A percentile compares a stretch with the other conserved stretches of the same genome.
Conservation (phyloP, 2,888 invertebrate genomes). For the Hirudinaria manillensis region DNA sequence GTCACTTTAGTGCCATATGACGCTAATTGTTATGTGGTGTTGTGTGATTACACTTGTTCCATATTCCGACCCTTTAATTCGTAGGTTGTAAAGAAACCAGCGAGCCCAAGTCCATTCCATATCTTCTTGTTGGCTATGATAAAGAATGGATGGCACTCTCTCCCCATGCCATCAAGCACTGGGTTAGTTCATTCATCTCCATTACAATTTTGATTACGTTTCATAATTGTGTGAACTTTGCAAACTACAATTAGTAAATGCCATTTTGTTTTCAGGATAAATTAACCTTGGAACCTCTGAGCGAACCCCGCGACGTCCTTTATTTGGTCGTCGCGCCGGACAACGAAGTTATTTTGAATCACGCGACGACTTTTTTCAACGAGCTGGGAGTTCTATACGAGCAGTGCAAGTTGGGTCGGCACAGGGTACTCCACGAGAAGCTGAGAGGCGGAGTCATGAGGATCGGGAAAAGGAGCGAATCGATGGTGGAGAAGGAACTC, state of each 20-base stretch:
- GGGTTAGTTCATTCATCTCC: conserved; percentile 59
- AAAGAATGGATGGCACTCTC: conserved; percentile 88
- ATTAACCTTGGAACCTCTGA: conserved; percentile 89
- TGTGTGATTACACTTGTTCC: no score
- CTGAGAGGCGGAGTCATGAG: conserved; percentile 80
- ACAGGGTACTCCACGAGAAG: conserved; percentile 75
- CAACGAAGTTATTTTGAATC: conserved; percentile 71
- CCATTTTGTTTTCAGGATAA: conserved; percentile 62
- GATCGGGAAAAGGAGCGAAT: conserved; percentile 65
- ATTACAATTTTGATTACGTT: not conserved
- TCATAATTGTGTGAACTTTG: not conserved
- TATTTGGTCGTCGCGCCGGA: conserved; percentile 92
- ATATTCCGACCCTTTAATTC: no score
- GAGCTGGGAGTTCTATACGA: conserved; percentile 90
- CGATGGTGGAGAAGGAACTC: conserved; percentile 63
- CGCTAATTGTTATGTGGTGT: no score
- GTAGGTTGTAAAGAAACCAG: conserved; percentile 81
- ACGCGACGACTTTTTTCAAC: conserved; percentile 70
- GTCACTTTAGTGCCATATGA: no score
- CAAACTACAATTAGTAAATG: not conserved
- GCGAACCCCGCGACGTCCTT: conserved; percentile 86
- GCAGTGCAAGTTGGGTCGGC: conserved; percentile 83
- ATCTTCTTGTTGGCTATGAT: conserved; percentile 85
- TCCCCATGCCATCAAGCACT: conserved; percentile 86
- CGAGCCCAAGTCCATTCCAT: conserved; percentile 93